Evolutionary conservation across 2,113 vertebrate genomes (phyloP), one percentile per base, ranked within the genome.

Genomic region (Propithecus coquereli): DNA sequence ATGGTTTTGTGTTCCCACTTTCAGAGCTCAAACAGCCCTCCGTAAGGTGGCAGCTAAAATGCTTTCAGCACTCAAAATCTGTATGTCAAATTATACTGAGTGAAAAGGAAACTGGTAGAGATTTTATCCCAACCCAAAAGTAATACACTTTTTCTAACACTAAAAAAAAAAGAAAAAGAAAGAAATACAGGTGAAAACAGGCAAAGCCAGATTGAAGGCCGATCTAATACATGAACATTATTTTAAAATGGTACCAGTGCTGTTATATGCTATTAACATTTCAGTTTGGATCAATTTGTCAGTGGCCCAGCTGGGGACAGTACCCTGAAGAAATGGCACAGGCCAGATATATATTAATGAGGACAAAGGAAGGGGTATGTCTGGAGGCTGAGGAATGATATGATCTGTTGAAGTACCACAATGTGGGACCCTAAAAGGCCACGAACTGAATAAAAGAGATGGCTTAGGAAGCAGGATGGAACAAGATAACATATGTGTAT

Each of bases 121-220:
- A 90, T 83, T 94, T 83, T 73, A 87, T 74, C 65, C 43, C 73
- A 94, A 95, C 79, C 11, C 17, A 87, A 63, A 97, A 81, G 17
- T 25, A 94, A 65, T 77, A 34, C 4, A n/a, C 23, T 34, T 89
- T 40, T 89, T 40, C 22, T 77, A 74, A 80, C 37, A 47, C 65
- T 61, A 25, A n/a, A 61, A 90, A 73, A 43, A 43, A 73, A 79
- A 34, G 61, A 54, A 50, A 59, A 85, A 63, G 71, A 79, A 52
- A 66, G 3, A 20, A 6, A 45, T 17, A 81, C 7, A 87, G 34
- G 81, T 71, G 18, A 20, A 79, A 85, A 90, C 13, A 82, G 74
- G 12, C 11, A 86, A 91, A 86, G 18, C 8, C 61, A 65, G 9
- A 45, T 8, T 83, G 63, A 76, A 68, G 52, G 50, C 17, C 76